Evolutionary conservation across 2,888 invertebrate species (phyloP).

Genomic region (Oscheius sp.): DNA sequence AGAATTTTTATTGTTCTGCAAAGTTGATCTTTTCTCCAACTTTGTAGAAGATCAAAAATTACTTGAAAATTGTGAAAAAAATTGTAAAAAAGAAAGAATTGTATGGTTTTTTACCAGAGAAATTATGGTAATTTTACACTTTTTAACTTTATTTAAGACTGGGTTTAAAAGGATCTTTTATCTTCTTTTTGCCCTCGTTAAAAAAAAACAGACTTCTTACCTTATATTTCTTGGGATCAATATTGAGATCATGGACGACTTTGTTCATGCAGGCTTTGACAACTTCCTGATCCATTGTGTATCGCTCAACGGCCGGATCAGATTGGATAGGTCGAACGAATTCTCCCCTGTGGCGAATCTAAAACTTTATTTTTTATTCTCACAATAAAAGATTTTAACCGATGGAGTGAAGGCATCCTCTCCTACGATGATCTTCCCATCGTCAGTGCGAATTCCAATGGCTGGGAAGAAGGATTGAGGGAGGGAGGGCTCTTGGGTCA

Average conservation of each 20-base stretch:
- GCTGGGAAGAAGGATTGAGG: constrained; percentile 76
- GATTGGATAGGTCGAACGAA: constrained; percentile 72
- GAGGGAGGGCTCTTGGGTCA: constrained; percentile 71
- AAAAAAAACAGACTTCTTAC: constrained; percentile 44
- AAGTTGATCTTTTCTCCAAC: too few species aligned
- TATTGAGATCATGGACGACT: constrained; percentile 73
- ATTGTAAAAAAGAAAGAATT: too few species aligned
- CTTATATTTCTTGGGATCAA: constrained; percentile 73
- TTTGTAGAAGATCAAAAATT: too few species aligned
- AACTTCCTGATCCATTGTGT: constrained; percentile 71
- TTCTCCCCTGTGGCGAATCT: constrained; percentile 70
- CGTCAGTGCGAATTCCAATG: constrained; percentile 65
- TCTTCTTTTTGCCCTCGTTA: not conserved
- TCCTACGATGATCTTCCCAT: constrained; percentile 60
- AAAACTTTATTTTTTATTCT: constrained; percentile 28
- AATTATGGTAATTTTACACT: too few species aligned
- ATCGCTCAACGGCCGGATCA: constrained; percentile 73
- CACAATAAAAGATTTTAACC: not conserved
- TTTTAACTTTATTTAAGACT: too few species aligned
- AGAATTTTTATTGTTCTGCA: too few species aligned
- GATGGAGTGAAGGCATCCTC: constrained; percentile 57
- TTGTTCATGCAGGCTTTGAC: constrained; percentile 73
- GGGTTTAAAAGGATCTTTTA: not conserved
- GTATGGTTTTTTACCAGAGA: too few species aligned
- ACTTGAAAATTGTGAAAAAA: too few species aligned